Evolutionary conservation across 2,113 vertebrate species (phyloP), one percentile per base, ranked within the genome.

Genomic region (Noturus placidus): DNA sequence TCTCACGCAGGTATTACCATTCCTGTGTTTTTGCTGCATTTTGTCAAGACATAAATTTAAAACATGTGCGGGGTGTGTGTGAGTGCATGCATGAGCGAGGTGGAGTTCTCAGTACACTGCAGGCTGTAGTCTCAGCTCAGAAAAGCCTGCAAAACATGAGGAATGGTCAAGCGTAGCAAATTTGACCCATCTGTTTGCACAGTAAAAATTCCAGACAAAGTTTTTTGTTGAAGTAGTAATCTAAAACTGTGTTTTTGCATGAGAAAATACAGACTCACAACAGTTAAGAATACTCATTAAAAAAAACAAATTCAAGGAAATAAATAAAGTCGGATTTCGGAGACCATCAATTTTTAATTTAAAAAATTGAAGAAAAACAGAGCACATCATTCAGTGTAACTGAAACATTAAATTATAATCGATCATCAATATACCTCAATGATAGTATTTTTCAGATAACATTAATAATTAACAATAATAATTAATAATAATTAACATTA

Each of bases 181-280:
- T 94, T 92, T 91, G 42, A 50, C 91, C 92, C 93, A 94, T 94
- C 92, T 93, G 91, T 87, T 93, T 90, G 67, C 92, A 93, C 93
- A 92, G 93, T 90, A 91, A 90, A 89, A 90, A 93, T 91, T 91
- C 91, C 92, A 93, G 92, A 93, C 92, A 93, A 92, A 92, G 92
- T 46, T 57, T 80, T 6, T 56, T 57, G 65, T 35, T 88, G 79
- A 82, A 70, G 4, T 77, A 52, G 11, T 67, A 59, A 88, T 89
- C 22, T 69, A 61, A 35, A 87, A 15, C 61, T 17, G 54, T 54
- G 42, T 67, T 82, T 67, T 82, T 27, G 33, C 77, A 86, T 42
- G 57, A 80, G 84, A 85, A 88, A 81, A 67, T 74, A 46, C 13
- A 38, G 27, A 20, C 38, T 78, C 54, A 74, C 89, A 91, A 90